These are phyloP conservation scores for Himalopsyche phryganea DNA, from an alignment of 1,140 invertebrate genomes.

Conservation along the genomic window DNA sequence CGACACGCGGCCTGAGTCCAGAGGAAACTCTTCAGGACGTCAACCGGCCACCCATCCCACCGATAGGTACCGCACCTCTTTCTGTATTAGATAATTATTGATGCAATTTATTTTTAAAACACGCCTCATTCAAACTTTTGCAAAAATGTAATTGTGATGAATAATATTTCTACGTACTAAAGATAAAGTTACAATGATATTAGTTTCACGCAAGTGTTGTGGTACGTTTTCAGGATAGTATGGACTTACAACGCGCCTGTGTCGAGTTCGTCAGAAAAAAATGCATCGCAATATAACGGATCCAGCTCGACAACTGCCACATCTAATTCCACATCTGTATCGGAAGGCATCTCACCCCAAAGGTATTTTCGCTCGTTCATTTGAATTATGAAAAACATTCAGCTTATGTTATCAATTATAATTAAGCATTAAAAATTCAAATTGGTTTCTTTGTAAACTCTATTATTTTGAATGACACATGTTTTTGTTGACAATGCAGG, in stretches of 20 bases:
- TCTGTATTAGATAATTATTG: too few species aligned
- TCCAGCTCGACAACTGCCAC: constrained; percentile 60
- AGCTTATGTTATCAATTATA: too few species aligned
- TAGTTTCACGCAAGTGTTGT: too few species aligned
- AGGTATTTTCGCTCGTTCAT: constrained; percentile 47
- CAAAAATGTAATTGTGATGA: too few species aligned
- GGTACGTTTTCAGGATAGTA: constrained; percentile 64
- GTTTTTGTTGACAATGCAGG: too few species aligned
- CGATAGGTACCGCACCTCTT: constrained; percentile 31
- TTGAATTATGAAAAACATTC: not conserved
- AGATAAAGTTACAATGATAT: too few species aligned
- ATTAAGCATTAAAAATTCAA: too few species aligned
- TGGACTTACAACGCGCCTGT: constrained; percentile 89
- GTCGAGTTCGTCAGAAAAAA: constrained; percentile 61
- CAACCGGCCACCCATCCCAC: constrained; percentile 25
- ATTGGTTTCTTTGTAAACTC: too few species aligned
- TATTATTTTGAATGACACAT: too few species aligned
- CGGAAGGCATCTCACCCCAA: constrained; percentile 53
- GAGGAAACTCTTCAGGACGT: constrained; percentile 35
- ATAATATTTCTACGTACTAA: too few species aligned
- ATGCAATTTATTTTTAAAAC: too few species aligned
- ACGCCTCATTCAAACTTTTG: too few species aligned
- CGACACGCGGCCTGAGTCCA: constrained; percentile 73
- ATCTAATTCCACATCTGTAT: constrained; percentile 59
- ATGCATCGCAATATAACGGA: constrained; percentile 55